A percentile compares a stretch with the other conserved stretches of the same genome.
These are phyloP conservation scores for Drosophila azteca DNA, from an alignment of 1,140 invertebrate genomes.

Conservation along the genomic window DNA sequence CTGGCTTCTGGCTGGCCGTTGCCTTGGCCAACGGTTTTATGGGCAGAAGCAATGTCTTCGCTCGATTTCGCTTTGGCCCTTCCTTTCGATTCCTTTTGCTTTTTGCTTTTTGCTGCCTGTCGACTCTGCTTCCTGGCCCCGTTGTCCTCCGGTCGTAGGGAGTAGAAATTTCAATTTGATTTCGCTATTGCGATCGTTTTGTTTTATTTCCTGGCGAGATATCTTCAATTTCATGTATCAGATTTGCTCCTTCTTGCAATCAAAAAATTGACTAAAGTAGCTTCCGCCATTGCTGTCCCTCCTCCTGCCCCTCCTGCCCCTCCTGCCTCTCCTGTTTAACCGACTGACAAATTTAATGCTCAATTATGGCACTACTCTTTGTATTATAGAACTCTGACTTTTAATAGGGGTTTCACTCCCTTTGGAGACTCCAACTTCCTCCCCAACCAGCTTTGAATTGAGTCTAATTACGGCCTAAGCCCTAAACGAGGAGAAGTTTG, in stretches of 20 bases:
- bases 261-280: slow-evolving; percentile 50
- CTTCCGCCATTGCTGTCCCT: slow-evolving; percentile 23
- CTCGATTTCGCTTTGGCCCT: slow-evolving; percentile 49
- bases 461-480: no score
- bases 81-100: slow-evolving; percentile 3
- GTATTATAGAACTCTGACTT: slow-evolving; percentile 3
- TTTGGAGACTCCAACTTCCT: no score
- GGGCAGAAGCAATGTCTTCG: slow-evolving; percentile 22
- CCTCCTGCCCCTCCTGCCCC: slow-evolving; percentile 26
- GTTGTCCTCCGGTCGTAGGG: background rate
- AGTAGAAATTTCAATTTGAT: slow-evolving; percentile 59
- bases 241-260: slow-evolving; percentile 49
- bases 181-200: slow-evolving; percentile 51
- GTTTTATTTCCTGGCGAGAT: slow-evolving; percentile 59
- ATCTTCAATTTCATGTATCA: slow-evolving; percentile 59
- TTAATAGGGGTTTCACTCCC: no score
- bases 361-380: slow-evolving; percentile 18
- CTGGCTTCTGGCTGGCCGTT: slow-evolving; percentile 11
- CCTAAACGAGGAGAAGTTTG: no score
- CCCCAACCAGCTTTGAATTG: no score
- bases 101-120: slow-evolving; percentile 14
- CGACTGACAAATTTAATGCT: slow-evolving; percentile 58
- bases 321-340: slow-evolving; percentile 37
- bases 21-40: slow-evolving; percentile 40
- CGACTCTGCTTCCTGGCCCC: slow-evolving; percentile 32